These are phyloP conservation scores for Drosophila burlai DNA, from an alignment of 1,140 invertebrate species.

Conservation along the genomic window DNA sequence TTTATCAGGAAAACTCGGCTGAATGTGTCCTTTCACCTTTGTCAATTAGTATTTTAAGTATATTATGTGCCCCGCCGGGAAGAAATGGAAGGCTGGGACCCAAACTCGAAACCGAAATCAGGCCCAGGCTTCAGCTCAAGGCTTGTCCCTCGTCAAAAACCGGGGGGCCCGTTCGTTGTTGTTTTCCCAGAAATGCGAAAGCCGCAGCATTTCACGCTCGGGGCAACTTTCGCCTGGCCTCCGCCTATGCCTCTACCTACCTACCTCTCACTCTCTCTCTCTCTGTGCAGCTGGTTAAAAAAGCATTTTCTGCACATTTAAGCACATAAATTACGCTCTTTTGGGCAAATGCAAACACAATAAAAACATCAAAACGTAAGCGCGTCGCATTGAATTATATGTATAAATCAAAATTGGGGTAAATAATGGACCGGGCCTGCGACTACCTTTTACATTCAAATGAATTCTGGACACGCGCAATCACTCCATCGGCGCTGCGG, in stretches of 20 bases:
- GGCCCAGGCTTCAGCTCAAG: conserved; percentile 11
- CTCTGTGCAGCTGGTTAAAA: conserved; percentile 69
- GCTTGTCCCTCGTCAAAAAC: conserved; percentile 46
- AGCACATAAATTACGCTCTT: conserved; percentile 77
- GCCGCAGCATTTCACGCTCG: conserved; percentile 55
- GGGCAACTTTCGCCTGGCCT: conserved; percentile 23
- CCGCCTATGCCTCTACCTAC: not conserved
- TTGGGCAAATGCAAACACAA: conserved; percentile 62
- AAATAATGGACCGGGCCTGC: conserved; percentile 24
- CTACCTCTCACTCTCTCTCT: conserved; percentile 6
- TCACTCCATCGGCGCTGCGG: conserved; percentile 9
- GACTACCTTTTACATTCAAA: conserved; percentile 25
- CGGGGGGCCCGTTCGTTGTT: conserved; percentile 9
- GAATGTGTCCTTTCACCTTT: conserved; percentile 43
- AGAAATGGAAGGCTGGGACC: not conserved
- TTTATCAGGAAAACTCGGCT: conserved; percentile 21
- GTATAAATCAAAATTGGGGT: conserved; percentile 53
- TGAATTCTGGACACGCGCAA: conserved; percentile 36
- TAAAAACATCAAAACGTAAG: conserved; percentile 70
- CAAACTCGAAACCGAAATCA: conserved; percentile 1
- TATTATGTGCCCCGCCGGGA: conserved; percentile 13
- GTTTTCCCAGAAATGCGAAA: conserved; percentile 33
- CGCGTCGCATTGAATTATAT: conserved; percentile 65
- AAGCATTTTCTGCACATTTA: conserved; percentile 80
- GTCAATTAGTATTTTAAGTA: conserved; percentile 55